These are phyloP conservation scores for Sipha maydis DNA, from an alignment of 2,888 invertebrate species.

Conservation along the genomic window DNA sequence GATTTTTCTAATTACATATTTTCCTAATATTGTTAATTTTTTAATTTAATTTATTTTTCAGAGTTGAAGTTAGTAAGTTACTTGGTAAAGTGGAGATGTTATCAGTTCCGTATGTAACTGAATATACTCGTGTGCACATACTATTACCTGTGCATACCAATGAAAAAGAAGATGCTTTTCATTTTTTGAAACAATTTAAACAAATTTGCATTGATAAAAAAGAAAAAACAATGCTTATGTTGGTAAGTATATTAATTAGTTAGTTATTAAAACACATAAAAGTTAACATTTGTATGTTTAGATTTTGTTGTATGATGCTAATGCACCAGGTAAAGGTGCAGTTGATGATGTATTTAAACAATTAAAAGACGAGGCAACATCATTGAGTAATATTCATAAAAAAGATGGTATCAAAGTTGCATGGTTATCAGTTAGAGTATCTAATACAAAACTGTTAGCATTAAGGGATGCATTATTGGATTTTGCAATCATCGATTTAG, in stretches of 20 bases:
- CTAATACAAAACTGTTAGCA: constrained; percentile 65
- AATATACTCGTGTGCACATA: constrained; percentile 84
- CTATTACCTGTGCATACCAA: constrained; percentile 77
- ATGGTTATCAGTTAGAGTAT: constrained; percentile 77
- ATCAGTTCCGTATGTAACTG: constrained; percentile 94
- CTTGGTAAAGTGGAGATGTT: constrained; percentile 89
- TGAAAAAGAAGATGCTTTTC: constrained; percentile 71
- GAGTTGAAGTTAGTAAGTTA: constrained; percentile 84
- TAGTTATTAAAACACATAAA: constrained; percentile 8
- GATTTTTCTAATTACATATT: background rate
- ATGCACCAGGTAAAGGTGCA: constrained; percentile 74
- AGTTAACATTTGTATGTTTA: constrained; percentile 65
- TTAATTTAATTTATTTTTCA: constrained; percentile 67
- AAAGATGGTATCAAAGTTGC: constrained; percentile 76
- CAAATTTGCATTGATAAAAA: constrained; percentile 78
- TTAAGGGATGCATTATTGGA: constrained; percentile 66
- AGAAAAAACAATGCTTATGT: constrained; percentile 80
- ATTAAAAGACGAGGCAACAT: constrained; percentile 75
- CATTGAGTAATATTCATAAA: constrained; percentile 75
- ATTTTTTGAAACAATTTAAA: constrained; percentile 80
- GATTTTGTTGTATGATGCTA: constrained; percentile 76
- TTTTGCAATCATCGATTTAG: constrained; percentile 76
- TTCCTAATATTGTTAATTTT: background rate
- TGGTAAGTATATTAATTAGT: constrained; percentile 70
- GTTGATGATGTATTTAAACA: constrained; percentile 72